A percentile compares a stretch with the other conserved stretches of the same genome.
Evolutionary conservation across 2,113 vertebrate species (phyloP).

Genomic region (Holacanthus passer): DNA sequence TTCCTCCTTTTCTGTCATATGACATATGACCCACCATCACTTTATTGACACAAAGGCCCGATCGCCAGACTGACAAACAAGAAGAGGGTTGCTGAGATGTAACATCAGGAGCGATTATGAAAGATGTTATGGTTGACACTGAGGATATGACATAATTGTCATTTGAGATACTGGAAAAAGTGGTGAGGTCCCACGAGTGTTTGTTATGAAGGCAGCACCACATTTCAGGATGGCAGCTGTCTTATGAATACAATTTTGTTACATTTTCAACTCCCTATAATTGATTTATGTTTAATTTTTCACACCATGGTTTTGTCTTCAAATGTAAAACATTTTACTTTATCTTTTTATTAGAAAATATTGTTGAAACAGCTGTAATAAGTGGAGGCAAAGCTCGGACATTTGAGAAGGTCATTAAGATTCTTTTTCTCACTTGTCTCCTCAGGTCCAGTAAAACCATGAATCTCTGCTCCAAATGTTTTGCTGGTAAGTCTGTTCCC

Average conservation of each 20-base stretch:
- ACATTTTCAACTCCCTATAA: background rate
- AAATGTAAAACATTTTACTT: background rate
- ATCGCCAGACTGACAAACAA: background rate
- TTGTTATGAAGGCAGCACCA: background rate
- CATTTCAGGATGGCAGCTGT: background rate
- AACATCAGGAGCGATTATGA: slow-evolving; percentile 25
- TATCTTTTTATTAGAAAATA: background rate
- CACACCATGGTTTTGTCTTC: background rate
- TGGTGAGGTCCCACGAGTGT: background rate
- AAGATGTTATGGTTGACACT: slow-evolving; percentile 20
- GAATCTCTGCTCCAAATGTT: slow-evolving; percentile 99
- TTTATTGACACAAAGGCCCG: background rate
- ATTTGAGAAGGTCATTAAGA: background rate
- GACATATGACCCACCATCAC: background rate
- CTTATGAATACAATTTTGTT: background rate
- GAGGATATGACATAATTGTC: slow-evolving; percentile 19
- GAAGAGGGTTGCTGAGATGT: background rate
- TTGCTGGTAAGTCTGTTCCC: slow-evolving; percentile 92
- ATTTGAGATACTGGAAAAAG: slow-evolving; percentile 11
- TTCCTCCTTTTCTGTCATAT: background rate
- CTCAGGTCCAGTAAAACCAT: slow-evolving; percentile 98
- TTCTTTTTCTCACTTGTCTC: slow-evolving; percentile 14
- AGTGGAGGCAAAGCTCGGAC: too few species aligned
- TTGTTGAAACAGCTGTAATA: background rate
- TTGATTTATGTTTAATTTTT: background rate